These are phyloP conservation scores for Centropus unirufus DNA, from an alignment of 2,113 vertebrate genomes.

Conservation along the genomic window DNA sequence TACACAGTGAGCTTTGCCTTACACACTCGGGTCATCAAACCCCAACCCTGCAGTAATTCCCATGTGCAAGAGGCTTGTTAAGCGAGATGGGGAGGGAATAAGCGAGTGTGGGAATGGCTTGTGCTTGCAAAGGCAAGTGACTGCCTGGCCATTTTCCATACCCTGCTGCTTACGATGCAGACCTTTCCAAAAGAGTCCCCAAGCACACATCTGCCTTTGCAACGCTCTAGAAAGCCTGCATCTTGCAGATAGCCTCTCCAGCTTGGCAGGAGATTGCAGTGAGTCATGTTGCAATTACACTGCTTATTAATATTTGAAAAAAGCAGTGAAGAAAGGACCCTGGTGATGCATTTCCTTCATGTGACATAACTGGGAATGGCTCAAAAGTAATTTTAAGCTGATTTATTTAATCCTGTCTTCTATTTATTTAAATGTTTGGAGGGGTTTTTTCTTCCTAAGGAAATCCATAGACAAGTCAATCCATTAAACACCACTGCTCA, in stretches of 20 bases:
- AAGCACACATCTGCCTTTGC: constrained; percentile 48
- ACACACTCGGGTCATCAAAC: background rate
- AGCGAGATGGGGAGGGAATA: background rate
- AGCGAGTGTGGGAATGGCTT: background rate
- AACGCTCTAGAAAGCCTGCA: constrained; percentile 10
- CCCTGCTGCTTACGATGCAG: constrained; percentile 11
- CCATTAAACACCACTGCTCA: constrained; percentile 56
- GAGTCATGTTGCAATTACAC: constrained; percentile 65
- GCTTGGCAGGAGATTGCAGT: constrained; percentile 48
- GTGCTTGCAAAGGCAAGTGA: background rate
- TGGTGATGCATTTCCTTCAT: constrained; percentile 66
- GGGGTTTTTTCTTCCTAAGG: background rate
- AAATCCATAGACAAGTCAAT: constrained; percentile 43
- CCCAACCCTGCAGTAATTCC: background rate
- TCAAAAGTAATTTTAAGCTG: constrained; percentile 65
- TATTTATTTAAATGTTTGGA: constrained; percentile 54
- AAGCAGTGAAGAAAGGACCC: constrained; percentile 56
- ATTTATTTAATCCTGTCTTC: constrained; percentile 72
- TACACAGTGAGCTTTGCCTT: rapidly evolving
- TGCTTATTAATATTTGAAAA: constrained; percentile 63
- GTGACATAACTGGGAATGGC: constrained; percentile 59
- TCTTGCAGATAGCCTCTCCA: constrained; percentile 48
- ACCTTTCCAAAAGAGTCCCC: constrained; percentile 35
- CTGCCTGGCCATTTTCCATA: constrained; percentile 33
- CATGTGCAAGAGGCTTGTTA: rapidly evolving